Base-by-base conservation (phyloP, 2,888 invertebrate genomes). In the Isotomurus palustris region DNA sequence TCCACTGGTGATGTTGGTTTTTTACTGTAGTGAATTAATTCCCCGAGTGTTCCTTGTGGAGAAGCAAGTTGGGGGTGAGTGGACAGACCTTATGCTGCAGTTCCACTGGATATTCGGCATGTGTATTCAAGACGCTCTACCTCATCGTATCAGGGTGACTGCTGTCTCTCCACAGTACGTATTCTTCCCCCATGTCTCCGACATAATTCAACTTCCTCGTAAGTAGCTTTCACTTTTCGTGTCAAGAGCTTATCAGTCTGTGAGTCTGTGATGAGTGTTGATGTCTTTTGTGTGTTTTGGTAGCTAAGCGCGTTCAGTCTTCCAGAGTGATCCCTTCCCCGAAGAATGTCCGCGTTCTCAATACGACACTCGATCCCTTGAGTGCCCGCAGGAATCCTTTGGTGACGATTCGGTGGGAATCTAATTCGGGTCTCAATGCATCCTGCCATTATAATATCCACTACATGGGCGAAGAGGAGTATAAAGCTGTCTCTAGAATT, bases 381-480 rank as follows among this genome's bases (percentile, higher is more conserved):
- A 51, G 59, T 1, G 48, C 58, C 17, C 35, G 60, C 40, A 53
- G 53, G 1, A 35, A 24, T 29, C 59, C 62, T 10, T 35, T 44
- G 1, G 56, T 58, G 1, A 22, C 58, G n/a, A 32, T 68, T 19
- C 40, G 63, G 3, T 68, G 66, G 66, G 50, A 59, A 22, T 64
- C 66, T 49, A 59, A 63, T n/a, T 55, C 61, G 1, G 66, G 66
- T 1, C 21, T 21, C 5, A 64, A 66, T 55, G 61, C 68, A 2
- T 60, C 61, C 12, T 68, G 68, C 36, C 52, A 64, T 21, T 64
- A 35, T 43, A 58, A 63, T 22, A 40, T 68, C 8, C 60, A 51
- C 28, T 59, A 59, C 44, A 59, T 66, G 51, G 56, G 59, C 19
- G n/a, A n/a, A n/a, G n/a, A 32, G n/a, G 6, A 28, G 28, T 28